A percentile compares a stretch with the other conserved stretches of the same genome.
Conservation (phyloP, 2,888 invertebrate species). For the Euclidia mi region DNA sequence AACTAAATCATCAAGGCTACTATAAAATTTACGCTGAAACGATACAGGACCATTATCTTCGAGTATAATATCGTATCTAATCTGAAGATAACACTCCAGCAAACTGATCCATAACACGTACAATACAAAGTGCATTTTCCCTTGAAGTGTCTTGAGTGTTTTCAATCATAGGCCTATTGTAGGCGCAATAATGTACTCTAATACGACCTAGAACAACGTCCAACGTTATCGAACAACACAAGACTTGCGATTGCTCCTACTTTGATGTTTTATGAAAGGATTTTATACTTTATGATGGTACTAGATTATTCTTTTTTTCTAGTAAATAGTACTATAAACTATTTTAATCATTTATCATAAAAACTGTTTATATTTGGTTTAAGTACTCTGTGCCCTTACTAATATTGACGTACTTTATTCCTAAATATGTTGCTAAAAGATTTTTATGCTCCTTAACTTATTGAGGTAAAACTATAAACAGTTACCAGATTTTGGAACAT, state of each 20-base stretch:
- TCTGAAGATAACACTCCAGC: constrained; percentile 13
- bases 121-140: background rate
- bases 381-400: too few species aligned
- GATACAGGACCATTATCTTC: constrained; percentile 14
- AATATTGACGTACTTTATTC: too few species aligned
- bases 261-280: constrained; percentile 42
- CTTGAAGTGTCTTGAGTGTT: constrained; percentile 13
- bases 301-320: too few species aligned
- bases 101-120: constrained; percentile 4
- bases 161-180: constrained; percentile 30
- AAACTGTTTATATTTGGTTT: too few species aligned
- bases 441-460: too few species aligned
- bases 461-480: too few species aligned
- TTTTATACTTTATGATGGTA: constrained; percentile 22
- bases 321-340: too few species aligned
- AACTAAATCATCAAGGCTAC: constrained; percentile 27
- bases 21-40: constrained; percentile 45
- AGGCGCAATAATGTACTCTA: constrained; percentile 35
- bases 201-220: constrained; percentile 37
- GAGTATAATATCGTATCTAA: constrained; percentile 34
- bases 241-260: constrained; percentile 17
- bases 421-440: too few species aligned
- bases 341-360: too few species aligned
- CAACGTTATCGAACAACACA: constrained; percentile 32
- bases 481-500: too few species aligned